Conservation (phyloP, 2,797 vertebrate genomes). For the Falco peregrinus region DNA sequence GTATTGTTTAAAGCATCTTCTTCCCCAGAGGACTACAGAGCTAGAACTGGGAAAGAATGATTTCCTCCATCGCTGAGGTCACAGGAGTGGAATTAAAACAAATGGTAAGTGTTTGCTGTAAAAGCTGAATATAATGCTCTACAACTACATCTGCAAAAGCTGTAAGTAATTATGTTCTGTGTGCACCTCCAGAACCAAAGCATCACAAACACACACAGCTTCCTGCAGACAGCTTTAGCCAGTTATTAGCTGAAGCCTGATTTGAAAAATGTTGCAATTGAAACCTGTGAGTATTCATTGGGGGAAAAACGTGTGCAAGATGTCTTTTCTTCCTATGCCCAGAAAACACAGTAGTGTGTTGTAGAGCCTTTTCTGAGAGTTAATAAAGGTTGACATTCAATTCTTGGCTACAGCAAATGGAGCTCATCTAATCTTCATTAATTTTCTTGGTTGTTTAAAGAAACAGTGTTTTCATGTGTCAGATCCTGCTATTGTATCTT, state of each 20-base stretch:
- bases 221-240: neutral
- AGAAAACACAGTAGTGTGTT: neutral
- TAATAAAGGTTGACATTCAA: neutral
- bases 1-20: neutral
- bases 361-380: neutral
- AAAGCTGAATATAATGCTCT: neutral
- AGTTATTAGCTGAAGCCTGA: neutral
- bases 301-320: neutral
- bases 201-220: neutral
- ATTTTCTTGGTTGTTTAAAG: neutral
- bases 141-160: neutral
- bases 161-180: neutral
- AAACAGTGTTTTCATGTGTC: neutral
- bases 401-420: neutral
- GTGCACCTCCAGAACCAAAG: neutral
- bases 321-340: neutral
- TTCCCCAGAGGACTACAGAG: neutral
- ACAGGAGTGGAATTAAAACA: conserved; percentile 19
- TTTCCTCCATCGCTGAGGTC: neutral
- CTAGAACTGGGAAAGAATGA: neutral
- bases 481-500: neutral
- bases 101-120: neutral
- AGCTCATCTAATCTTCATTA: neutral
- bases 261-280: conserved; percentile 6
- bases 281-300: neutral